Percentiles rank a stretch among this genome's conserved stretches.
Evolutionary conservation across 2,113 vertebrate species (phyloP).

Genomic region (Steatornis caripensis): DNA sequence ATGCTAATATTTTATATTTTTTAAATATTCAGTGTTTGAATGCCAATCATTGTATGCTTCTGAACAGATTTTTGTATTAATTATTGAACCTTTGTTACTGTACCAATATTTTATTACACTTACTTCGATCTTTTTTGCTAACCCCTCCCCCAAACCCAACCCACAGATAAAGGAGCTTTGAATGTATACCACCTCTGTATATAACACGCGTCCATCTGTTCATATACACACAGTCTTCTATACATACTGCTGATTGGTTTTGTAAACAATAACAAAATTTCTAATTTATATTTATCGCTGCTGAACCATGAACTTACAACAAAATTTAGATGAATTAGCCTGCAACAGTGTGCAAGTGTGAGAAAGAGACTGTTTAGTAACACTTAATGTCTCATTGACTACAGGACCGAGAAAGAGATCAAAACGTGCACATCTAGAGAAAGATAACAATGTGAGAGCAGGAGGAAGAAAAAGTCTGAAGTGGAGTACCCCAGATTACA

Average conservation of each 20-base stretch:
- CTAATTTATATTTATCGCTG: not conserved
- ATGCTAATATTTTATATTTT: slow-evolving; percentile 47
- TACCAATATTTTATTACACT: not conserved
- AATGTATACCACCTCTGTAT: not conserved
- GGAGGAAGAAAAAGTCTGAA: not conserved
- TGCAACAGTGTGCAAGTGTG: not conserved
- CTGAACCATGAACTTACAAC: not conserved
- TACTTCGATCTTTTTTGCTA: not conserved
- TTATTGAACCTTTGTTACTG: not conserved
- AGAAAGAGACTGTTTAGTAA: not conserved
- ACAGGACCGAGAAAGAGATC: not conserved
- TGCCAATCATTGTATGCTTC: not conserved
- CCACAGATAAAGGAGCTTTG: not conserved
- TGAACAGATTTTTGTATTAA: not conserved
- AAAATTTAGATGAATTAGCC: not conserved
- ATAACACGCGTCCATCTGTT: not conserved
- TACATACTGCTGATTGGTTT: not conserved
- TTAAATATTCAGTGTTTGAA: slow-evolving; percentile 6
- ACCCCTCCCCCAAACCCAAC: too few relatives aligned
- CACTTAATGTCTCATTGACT: not conserved
- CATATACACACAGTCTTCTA: not conserved
- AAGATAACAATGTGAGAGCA: not conserved
- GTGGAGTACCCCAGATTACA: not conserved
- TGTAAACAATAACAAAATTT: not conserved
- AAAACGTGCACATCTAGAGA: not conserved